phyloP scores from a whole-genome alignment of 2,113 vertebrate species.

The Melanerpes aurifrons region DNA sequence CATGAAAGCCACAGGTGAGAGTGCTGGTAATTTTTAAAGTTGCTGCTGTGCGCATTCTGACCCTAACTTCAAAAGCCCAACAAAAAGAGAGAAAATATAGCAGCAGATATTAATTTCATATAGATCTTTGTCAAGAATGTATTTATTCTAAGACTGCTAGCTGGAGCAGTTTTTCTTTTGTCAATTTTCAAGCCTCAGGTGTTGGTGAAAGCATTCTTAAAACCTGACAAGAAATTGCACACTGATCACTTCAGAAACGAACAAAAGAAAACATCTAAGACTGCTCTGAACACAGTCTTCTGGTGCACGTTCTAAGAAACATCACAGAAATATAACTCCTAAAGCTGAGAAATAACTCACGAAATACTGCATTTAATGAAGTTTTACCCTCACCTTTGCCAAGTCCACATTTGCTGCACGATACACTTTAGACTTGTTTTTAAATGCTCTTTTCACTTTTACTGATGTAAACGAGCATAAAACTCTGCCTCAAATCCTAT shows the following conservation, averaged over 20 bases:
- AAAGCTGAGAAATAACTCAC: conserved; percentile 3
- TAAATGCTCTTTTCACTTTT: conserved; percentile 3
- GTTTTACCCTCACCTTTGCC: neutral
- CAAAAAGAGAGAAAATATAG: neutral
- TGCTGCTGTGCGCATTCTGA: neutral
- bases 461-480: neutral
- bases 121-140: neutral
- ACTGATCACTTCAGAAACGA: conserved; percentile 66
- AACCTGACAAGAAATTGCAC: conserved; percentile 63
- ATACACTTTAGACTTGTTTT: conserved; percentile 10
- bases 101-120: conserved; percentile 10
- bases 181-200: conserved; percentile 63
- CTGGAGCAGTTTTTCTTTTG: neutral
- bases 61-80: conserved; percentile 19
- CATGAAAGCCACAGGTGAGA: neutral
- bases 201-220: conserved; percentile 69
- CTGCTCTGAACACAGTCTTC: conserved; percentile 68
- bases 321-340: conserved; percentile 37
- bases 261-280: conserved; percentile 74
- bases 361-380: conserved; percentile 32
- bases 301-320: conserved; percentile 48
- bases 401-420: neutral
- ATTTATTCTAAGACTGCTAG: neutral
- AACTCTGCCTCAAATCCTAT: neutral
- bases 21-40: neutral